Conservation (phyloP, 2,888 invertebrate genomes). For the Acanthosepion esculentum region DNA sequence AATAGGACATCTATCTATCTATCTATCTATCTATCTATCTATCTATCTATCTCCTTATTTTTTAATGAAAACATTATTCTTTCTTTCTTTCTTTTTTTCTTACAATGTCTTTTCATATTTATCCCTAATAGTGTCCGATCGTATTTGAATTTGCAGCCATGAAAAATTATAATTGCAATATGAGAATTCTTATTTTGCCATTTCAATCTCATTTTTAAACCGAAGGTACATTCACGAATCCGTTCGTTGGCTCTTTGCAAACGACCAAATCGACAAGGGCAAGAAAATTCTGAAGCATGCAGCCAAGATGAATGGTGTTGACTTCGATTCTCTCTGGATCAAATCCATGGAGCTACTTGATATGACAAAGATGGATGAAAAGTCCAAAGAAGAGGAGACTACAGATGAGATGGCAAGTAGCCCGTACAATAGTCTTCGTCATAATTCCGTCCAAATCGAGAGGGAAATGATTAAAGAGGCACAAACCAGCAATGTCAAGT, state of each 20-base stretch:
- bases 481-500: fast-evolving
- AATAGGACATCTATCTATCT: too few species aligned
- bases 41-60: too few species aligned
- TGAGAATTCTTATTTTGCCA: too few species aligned
- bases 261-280: not conserved
- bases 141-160: too few species aligned
- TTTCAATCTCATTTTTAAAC: too few species aligned
- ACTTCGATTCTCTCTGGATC: not conserved
- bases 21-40: too few species aligned
- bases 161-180: too few species aligned
- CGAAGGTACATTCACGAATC: not conserved
- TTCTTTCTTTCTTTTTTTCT: too few species aligned
- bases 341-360: not conserved
- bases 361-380: not conserved
- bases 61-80: too few species aligned
- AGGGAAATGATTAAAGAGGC: not conserved
- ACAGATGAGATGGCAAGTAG: not conserved
- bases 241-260: constrained; percentile 41
- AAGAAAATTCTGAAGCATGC: not conserved
- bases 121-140: too few species aligned
- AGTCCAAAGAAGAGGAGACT: not conserved
- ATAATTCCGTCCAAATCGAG: not conserved
- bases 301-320: constrained; percentile 14
- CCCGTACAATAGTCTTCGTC: not conserved
- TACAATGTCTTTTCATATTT: too few species aligned